Percentiles rank a stretch among this genome's conserved stretches.
These are phyloP conservation scores for Neolamprologus ventralis DNA, from an alignment of 2,113 vertebrate species.

Conservation along the genomic window DNA sequence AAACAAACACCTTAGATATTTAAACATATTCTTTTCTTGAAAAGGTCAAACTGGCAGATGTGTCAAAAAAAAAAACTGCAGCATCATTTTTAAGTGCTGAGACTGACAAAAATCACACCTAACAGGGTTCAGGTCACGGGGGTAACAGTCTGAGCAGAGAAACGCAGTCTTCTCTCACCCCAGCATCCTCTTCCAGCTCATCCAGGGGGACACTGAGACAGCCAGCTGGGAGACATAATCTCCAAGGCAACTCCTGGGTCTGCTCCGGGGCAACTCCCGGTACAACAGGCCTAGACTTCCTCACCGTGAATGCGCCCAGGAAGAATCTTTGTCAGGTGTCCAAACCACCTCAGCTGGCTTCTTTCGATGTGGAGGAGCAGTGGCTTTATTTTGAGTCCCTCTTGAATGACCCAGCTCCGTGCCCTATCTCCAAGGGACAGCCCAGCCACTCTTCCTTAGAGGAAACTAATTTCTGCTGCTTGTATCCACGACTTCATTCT, in stretches of 20 bases:
- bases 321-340: fast-evolving
- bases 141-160: neutral
- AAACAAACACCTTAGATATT: neutral
- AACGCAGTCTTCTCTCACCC: fast-evolving
- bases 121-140: neutral
- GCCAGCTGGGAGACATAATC: fast-evolving
- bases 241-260: fast-evolving
- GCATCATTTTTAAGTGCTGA: neutral
- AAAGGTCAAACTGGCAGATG: neutral
- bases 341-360: neutral
- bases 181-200: neutral
- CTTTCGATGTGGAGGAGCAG: neutral
- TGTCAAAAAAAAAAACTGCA: neutral
- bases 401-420: fast-evolving
- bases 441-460: neutral
- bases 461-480: neutral
- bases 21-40: neutral
- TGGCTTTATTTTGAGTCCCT: neutral
- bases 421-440: fast-evolving
- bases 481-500: neutral
- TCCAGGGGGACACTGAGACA: neutral
- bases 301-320: fast-evolving
- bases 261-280: fast-evolving
- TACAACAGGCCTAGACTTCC: fast-evolving
- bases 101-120: too few relatives aligned